Evolutionary conservation across 1,140 invertebrate genomes (phyloP).

Genomic region (Adelges cooleyi): DNA sequence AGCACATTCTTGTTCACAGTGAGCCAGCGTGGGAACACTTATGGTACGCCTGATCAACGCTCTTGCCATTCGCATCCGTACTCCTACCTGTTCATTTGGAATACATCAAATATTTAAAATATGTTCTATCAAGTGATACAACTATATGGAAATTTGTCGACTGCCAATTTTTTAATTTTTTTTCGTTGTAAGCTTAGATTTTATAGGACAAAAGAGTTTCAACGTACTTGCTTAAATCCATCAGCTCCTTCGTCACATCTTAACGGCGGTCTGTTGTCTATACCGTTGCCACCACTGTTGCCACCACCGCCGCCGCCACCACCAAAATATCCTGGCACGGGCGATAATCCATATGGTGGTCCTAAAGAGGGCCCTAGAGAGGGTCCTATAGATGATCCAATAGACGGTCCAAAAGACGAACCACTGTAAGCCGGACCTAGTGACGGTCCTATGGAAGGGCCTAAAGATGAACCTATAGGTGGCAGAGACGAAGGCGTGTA

Average conservation of each 20-base stretch:
- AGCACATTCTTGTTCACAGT: slow-evolving; percentile 70
- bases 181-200: not conserved
- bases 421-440: not conserved
- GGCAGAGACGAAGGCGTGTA: slow-evolving; percentile 15
- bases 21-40: slow-evolving; percentile 54
- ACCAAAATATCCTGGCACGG: slow-evolving; percentile 26
- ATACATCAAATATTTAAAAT: too few relatives aligned
- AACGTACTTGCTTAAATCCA: slow-evolving; percentile 55
- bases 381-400: not conserved
- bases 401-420: not conserved
- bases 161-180: too few relatives aligned
- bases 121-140: too few relatives aligned
- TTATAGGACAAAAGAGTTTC: not conserved
- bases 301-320: slow-evolving; percentile 21
- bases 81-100: slow-evolving; percentile 54
- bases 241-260: slow-evolving; percentile 60
- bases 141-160: too few relatives aligned
- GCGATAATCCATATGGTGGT: too few relatives aligned
- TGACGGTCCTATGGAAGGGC: not conserved
- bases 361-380: not conserved
- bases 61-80: slow-evolving; percentile 58
- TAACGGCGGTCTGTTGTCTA: slow-evolving; percentile 38
- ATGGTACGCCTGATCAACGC: slow-evolving; percentile 64
- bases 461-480: not conserved
- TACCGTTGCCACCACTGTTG: slow-evolving; percentile 20